Evolutionary conservation across 2,797 vertebrate genomes (phyloP).

Genomic region (Trematomus bernacchii): DNA sequence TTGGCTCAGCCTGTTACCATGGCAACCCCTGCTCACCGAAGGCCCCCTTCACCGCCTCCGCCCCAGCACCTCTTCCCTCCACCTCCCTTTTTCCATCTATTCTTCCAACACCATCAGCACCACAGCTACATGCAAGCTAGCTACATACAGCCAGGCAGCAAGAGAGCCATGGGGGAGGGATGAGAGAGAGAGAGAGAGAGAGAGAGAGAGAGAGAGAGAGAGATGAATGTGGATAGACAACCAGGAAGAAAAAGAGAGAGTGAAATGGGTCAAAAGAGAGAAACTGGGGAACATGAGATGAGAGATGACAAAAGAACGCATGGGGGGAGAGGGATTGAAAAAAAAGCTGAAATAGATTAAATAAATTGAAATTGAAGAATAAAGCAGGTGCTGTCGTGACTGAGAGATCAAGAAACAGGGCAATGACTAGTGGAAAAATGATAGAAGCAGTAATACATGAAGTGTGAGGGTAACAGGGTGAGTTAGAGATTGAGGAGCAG

Average conservation of each 20-base stretch:
- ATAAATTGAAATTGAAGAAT: conserved; percentile 26
- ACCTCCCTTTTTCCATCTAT: conserved; percentile 58
- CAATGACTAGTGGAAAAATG: conserved; percentile 7
- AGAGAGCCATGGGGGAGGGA: conserved; percentile 58
- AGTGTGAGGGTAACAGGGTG: conserved; percentile 21
- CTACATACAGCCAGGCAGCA: conserved; percentile 41
- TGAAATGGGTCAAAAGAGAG: conserved; percentile 48
- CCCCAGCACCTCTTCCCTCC: conserved; percentile 44
- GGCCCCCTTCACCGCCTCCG: conserved; percentile 46
- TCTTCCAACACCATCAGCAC: conserved; percentile 60
- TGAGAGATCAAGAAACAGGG: conserved; percentile 10
- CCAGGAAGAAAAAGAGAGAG: conserved; percentile 42
- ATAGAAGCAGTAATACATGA: conserved; percentile 14
- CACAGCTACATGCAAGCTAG: conserved; percentile 37
- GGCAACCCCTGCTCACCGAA: conserved; percentile 74
- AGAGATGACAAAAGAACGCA: conserved; percentile 29
- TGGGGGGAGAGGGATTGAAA: background rate
- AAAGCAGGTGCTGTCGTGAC: background rate
- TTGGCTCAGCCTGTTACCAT: conserved; percentile 79
- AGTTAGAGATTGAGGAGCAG: conserved; percentile 42
- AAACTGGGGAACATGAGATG: conserved; percentile 24
- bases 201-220: conserved; percentile 23
- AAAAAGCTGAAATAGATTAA: conserved; percentile 4
- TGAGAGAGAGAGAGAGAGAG: conserved; percentile 20
- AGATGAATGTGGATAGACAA: conserved; percentile 50